Evolutionary conservation across 2,797 vertebrate species (phyloP).

Genomic region (Gorsachius magnificus): DNA sequence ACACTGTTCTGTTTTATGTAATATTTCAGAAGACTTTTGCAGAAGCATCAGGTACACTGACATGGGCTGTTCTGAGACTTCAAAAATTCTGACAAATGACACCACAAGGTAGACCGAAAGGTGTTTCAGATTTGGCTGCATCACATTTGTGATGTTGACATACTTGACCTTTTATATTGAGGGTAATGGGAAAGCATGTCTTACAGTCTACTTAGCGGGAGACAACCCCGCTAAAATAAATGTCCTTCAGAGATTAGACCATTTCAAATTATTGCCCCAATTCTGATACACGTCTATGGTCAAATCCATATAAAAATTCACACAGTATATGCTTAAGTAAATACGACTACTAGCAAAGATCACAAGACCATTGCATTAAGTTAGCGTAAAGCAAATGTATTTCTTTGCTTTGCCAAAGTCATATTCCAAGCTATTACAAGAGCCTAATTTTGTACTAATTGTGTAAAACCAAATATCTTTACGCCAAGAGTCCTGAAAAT

Average conservation of each 20-base stretch:
- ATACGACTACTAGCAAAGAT: background rate
- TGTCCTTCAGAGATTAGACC: background rate
- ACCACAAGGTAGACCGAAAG: background rate
- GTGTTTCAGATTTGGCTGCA: background rate
- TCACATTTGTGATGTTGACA: fast-evolving
- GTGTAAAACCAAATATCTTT: background rate
- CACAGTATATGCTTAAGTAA: background rate
- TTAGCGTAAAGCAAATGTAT: background rate
- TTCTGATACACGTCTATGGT: background rate
- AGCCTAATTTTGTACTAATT: background rate
- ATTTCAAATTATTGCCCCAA: background rate
- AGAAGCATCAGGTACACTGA: background rate
- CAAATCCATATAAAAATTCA: background rate
- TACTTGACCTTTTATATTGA: background rate
- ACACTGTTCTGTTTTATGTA: background rate
- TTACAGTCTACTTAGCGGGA: background rate
- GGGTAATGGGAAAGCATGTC: background rate
- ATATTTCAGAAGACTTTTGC: background rate
- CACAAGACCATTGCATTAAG: background rate
- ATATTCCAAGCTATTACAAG: background rate
- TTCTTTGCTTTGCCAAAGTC: background rate
- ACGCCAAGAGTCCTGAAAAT: background rate
- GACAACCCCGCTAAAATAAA: background rate
- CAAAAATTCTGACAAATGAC: background rate
- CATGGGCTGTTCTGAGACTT: fast-evolving